These are phyloP conservation scores for Rhinichthys osculus DNA, from an alignment of 2,797 vertebrate species.

Conservation along the genomic window DNA sequence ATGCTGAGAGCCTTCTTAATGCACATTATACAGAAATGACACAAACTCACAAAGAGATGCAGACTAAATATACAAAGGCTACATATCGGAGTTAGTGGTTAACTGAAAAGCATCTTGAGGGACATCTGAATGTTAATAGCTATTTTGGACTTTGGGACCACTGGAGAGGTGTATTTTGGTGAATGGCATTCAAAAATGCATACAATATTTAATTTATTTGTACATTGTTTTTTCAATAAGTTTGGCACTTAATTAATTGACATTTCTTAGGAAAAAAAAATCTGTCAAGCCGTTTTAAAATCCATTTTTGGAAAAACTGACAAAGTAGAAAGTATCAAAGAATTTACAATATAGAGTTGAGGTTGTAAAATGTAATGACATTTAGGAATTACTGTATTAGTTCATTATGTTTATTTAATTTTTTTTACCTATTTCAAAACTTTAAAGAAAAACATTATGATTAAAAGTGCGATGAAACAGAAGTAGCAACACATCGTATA, in stretches of 20 bases:
- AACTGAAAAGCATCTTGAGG: not conserved
- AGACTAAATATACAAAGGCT: not conserved
- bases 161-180: too few relatives aligned
- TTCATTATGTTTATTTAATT: too few relatives aligned
- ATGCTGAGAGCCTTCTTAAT: conserved; percentile 17
- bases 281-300: not conserved
- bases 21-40: not conserved
- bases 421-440: too few relatives aligned
- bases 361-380: not conserved
- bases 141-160: not conserved
- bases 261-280: not conserved
- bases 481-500: too few relatives aligned
- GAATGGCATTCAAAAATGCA: not conserved
- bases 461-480: too few relatives aligned
- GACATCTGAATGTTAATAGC: not conserved
- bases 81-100: not conserved
- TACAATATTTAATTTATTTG: not conserved
- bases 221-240: not conserved
- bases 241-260: not conserved
- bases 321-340: not conserved
- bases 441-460: too few relatives aligned
- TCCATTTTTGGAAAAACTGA: not conserved
- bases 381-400: not conserved
- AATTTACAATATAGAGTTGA: not conserved
- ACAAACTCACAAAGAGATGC: not conserved